Evolutionary conservation across 2,113 vertebrate genomes (phyloP), one percentile per base, ranked within the genome.

Genomic region (Pelobates fuscus): DNA sequence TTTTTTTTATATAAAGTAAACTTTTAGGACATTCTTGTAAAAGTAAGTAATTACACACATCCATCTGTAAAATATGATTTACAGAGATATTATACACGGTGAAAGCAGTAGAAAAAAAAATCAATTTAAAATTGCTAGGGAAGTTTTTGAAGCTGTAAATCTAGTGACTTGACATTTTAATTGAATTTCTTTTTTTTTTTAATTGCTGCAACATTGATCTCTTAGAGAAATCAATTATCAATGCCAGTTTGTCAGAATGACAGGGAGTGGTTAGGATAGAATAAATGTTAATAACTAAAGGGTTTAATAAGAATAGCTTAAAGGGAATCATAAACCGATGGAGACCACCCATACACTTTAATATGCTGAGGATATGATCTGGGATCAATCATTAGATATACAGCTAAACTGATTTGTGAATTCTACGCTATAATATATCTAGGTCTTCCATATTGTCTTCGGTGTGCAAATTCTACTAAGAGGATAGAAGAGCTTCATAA

Each of bases 181-280:
- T 60, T 60, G 24, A 27, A 60, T 60, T 29, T 60, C 25, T 60
- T 60, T 27, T 27, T 58, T 2, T 23, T 23, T 27, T 27, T 14
- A 60, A 15, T 27, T 29, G 58, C 58, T 57, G 10, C 21, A 20
- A 57, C 58, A 60, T 14, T 29, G 12, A 27, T 27, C 24, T 29
- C 2, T 60, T 60, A 12, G 25, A 27, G 12, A 60, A 27, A 60
- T 60, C 58, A 60, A 60, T 60, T 60, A 60, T 60, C 25, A 60
- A 60, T 21, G 23, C 58, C 58, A 62, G 17, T 32, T 32, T 62
- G 27, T 62, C 20, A 7, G 17, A 23, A 62, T 62, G 27, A 20
- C 60, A 25, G n/a, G 27, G 29, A 7, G 27, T 60, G 58, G 12
- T 60, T 60, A 17, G 25, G 20, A 4, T 10, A 37, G 32, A 5